These are phyloP conservation scores for Platysternon megacephalum DNA, from an alignment of 2,113 vertebrate species.

Conservation along the genomic window DNA sequence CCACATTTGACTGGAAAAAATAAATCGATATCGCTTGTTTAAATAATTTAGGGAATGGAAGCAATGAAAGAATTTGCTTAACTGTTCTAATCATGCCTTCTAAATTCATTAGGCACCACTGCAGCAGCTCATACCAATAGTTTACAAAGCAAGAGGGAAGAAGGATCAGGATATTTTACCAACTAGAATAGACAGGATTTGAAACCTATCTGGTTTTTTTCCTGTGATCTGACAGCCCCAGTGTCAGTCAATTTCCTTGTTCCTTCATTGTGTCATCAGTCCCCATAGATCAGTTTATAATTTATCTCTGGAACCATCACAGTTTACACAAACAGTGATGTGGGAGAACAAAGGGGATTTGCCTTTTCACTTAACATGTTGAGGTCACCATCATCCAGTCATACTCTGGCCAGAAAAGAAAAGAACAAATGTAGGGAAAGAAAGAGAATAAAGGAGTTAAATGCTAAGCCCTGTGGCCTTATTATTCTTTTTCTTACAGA, in stretches of 20 bases:
- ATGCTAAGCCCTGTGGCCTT: not conserved
- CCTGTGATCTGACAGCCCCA: not conserved
- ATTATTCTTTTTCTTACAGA: constrained; percentile 36
- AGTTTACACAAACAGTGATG: not conserved
- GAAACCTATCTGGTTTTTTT: constrained; percentile 30
- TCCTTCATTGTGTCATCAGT: not conserved
- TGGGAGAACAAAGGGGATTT: not conserved
- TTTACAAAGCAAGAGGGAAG: not conserved
- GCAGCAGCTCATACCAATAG: not conserved
- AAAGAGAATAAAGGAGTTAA: not conserved
- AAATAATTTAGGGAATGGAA: constrained; percentile 39
- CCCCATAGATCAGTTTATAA: not conserved
- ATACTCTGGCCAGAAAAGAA: not conserved
- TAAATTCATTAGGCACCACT: constrained; percentile 10
- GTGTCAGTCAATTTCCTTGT: not conserved
- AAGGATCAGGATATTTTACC: not conserved
- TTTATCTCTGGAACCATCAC: not conserved
- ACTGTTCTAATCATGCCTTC: not conserved
- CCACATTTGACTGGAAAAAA: not conserved
- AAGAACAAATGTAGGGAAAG: not conserved
- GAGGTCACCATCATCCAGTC: not conserved
- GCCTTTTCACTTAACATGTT: not conserved
- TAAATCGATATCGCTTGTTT: constrained; percentile 46
- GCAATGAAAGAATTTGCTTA: constrained; percentile 10
- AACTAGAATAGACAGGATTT: constrained; percentile 4